Percentiles rank a stretch among this genome's conserved stretches.
Evolutionary conservation across 1,140 invertebrate genomes (phyloP).

Genomic region (Drosophila malerkotliana): DNA sequence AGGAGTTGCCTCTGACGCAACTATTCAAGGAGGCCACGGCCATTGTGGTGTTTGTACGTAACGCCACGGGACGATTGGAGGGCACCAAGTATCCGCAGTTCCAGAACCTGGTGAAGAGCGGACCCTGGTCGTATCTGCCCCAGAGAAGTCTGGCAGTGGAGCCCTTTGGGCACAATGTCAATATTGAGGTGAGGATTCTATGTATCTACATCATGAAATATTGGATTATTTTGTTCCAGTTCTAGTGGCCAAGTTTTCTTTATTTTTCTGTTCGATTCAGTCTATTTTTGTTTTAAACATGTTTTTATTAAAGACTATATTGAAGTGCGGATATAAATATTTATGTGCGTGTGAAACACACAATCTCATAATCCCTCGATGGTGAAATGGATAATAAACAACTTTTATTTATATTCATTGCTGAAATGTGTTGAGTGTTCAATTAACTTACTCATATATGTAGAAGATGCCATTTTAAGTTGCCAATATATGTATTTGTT

Average conservation of each 20-base stretch:
- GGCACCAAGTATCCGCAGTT: conserved; percentile 76
- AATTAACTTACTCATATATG: too few relatives aligned
- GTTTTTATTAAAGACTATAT: not conserved
- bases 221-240: not conserved
- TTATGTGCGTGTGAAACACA: not conserved
- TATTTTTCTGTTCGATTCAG: not conserved
- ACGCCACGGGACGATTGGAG: conserved; percentile 68
- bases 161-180: conserved; percentile 84
- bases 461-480: too few relatives aligned
- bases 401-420: not conserved
- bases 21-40: conserved; percentile 74
- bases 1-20: conserved; percentile 84
- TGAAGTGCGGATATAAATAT: not conserved
- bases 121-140: conserved; percentile 84
- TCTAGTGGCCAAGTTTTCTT: not conserved
- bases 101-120: conserved; percentile 78
- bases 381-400: not conserved
- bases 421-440: not conserved
- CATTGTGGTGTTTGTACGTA: conserved; percentile 77
- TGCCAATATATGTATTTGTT: too few relatives aligned
- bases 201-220: not conserved
- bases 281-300: not conserved
- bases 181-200: conserved; percentile 68
- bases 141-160: conserved; percentile 85
- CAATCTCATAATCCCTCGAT: not conserved